Evolutionary conservation across 2,888 invertebrate species (phyloP).

Genomic region (Drosophila kokeensis): DNA sequence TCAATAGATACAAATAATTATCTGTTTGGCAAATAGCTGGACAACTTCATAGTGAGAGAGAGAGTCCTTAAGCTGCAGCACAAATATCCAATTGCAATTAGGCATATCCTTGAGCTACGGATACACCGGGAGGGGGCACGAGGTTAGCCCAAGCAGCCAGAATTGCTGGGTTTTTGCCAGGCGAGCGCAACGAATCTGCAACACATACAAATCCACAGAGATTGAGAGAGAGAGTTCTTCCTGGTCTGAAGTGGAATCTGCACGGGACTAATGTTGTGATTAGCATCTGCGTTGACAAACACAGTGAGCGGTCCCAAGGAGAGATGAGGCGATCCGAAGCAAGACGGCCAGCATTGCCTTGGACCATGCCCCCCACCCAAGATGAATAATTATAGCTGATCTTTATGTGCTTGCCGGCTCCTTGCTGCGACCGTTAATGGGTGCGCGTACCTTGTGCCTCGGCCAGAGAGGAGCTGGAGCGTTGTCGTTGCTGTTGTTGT

Average conservation of each 20-base stretch:
- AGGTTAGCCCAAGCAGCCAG: conserved; percentile 76
- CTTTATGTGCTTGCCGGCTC: conserved; percentile 82
- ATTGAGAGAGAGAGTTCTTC: not conserved
- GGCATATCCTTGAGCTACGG: conserved; percentile 41
- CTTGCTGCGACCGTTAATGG: conserved; percentile 84
- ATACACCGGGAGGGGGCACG: conserved; percentile 51
- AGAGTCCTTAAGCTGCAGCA: conserved; percentile 5
- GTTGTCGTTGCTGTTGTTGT: conserved; percentile 51
- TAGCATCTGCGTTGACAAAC: conserved; percentile 85
- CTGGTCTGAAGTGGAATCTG: conserved; percentile 75
- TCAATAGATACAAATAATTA: conserved; percentile 65
- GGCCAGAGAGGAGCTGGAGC: conserved; percentile 20
- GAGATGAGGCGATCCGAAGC: conserved; percentile 9
- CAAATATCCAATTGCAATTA: conserved; percentile 73
- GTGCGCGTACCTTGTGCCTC: conserved; percentile 62
- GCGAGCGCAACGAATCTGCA: conserved; percentile 63
- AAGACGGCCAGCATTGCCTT: conserved; percentile 27
- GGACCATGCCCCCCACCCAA: conserved; percentile 77
- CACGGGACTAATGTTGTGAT: conserved; percentile 82
- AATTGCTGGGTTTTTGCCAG: conserved; percentile 58
- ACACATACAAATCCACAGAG: not conserved
- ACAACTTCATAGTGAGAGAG: conserved; percentile 55
- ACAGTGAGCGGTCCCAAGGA: conserved; percentile 78
- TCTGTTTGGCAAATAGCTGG: conserved; percentile 54
- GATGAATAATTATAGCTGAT: conserved; percentile 84